Evolutionary conservation across 2,113 vertebrate genomes (phyloP).

Genomic region (Garra rufa): DNA sequence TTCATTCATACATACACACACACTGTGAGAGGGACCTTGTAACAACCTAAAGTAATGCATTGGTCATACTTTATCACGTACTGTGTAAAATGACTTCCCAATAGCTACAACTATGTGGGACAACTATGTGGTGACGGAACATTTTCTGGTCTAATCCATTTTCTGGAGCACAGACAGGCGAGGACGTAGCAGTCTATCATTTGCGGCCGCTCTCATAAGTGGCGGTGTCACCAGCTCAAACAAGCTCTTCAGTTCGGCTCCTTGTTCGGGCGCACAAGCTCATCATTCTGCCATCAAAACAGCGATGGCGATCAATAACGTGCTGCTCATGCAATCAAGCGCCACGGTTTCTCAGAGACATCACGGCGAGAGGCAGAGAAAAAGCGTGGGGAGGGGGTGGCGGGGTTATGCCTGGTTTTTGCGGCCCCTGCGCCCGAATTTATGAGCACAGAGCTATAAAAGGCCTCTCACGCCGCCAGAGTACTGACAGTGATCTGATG

Average conservation of each 20-base stretch:
- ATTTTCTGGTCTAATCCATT: slow-evolving; percentile 42
- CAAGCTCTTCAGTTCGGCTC: slow-evolving; percentile 35
- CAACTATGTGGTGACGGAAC: slow-evolving; percentile 27
- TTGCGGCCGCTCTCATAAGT: slow-evolving; percentile 26
- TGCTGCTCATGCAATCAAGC: slow-evolving; percentile 28
- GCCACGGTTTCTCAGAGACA: slow-evolving; percentile 2
- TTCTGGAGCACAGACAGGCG: slow-evolving; percentile 30
- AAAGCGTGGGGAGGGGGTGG: neutral
- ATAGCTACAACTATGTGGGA: neutral
- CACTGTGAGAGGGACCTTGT: neutral
- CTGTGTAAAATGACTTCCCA: slow-evolving; percentile 27
- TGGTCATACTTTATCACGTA: neutral
- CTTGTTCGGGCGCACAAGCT: slow-evolving; percentile 27
- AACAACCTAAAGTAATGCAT: slow-evolving; percentile 12
- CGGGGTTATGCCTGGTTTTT: neutral
- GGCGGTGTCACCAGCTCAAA: slow-evolving; percentile 36
- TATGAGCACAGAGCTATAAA: slow-evolving; percentile 30
- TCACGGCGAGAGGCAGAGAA: neutral
- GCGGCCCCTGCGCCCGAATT: neutral
- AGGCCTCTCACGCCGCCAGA: slow-evolving; percentile 85
- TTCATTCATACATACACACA: neutral
- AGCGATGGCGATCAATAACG: slow-evolving; percentile 47
- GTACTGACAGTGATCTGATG: slow-evolving; percentile 97
- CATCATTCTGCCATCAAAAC: slow-evolving; percentile 38
- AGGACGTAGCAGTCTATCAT: slow-evolving; percentile 34